These are phyloP conservation scores for Thecocarcelia acutangulata DNA, from an alignment of 2,888 invertebrate genomes.

Conservation along the genomic window DNA sequence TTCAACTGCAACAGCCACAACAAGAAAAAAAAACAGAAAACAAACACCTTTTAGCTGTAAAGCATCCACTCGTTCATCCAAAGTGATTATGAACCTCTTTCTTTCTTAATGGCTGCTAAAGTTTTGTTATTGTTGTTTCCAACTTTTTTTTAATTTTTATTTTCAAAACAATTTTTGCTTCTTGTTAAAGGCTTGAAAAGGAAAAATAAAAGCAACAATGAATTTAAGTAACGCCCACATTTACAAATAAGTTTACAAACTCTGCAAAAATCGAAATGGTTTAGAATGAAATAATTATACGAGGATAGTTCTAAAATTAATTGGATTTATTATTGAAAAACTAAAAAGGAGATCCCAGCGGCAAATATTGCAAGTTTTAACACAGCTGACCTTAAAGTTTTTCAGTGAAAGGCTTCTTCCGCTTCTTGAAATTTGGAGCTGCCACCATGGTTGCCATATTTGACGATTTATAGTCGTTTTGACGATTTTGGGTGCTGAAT, in stretches of 20 bases:
- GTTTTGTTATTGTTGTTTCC: conserved; percentile 26
- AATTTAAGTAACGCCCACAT: conserved; percentile 66
- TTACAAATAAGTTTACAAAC: conserved; percentile 62
- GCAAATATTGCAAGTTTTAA: too few relatives aligned
- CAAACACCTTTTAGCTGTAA: conserved; percentile 35
- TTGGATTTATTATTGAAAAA: background rate
- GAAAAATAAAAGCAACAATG: conserved; percentile 41
- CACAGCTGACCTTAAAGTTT: too few relatives aligned
- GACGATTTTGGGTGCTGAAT: too few relatives aligned
- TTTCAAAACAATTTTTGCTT: conserved; percentile 37
- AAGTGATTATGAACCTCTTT: conserved; percentile 60
- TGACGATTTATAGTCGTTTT: too few relatives aligned
- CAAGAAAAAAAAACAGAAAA: background rate
- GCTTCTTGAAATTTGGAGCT: too few relatives aligned
- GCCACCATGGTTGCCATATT: too few relatives aligned
- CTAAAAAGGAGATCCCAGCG: too few relatives aligned
- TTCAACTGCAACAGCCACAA: conserved; percentile 21
- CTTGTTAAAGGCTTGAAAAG: conserved; percentile 20
- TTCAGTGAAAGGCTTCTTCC: too few relatives aligned
- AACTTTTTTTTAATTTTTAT: conserved; percentile 5
- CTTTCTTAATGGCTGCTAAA: conserved; percentile 66
- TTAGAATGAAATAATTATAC: background rate
- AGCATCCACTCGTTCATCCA: conserved; percentile 49
- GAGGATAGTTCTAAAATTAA: conserved; percentile 4
- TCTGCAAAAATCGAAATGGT: conserved; percentile 5